Percentiles rank a stretch among this genome's conserved stretches.
Evolutionary conservation across 2,888 invertebrate species (phyloP).

Genomic region (Leptopilina syphax): DNA sequence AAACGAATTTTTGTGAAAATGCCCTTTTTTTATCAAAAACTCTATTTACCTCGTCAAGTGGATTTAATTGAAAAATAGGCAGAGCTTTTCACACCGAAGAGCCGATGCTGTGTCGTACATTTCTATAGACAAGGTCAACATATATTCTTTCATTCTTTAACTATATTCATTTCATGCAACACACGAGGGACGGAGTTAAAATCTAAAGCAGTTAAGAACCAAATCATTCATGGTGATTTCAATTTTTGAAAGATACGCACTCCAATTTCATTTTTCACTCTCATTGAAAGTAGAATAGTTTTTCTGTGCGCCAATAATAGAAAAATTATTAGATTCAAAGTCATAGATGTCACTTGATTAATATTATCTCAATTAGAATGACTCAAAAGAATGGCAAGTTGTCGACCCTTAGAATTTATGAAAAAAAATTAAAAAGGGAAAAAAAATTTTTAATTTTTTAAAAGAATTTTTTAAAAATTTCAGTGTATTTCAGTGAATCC

Average conservation of each 20-base stretch:
- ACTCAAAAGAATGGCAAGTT: too few species aligned
- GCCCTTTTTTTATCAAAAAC: background rate
- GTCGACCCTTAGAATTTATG: too few species aligned
- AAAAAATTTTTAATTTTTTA: too few species aligned
- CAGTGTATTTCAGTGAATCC: too few species aligned
- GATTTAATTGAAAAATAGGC: conserved; percentile 41
- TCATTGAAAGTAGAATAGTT: too few species aligned
- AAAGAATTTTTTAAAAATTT: too few species aligned
- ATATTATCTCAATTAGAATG: too few species aligned
- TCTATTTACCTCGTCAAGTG: background rate
- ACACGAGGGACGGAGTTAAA: conserved; percentile 74
- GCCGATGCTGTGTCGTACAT: conserved; percentile 67
- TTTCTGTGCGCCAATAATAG: too few species aligned
- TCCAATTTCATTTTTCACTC: conserved; percentile 40
- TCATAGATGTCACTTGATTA: too few species aligned
- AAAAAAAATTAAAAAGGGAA: too few species aligned
- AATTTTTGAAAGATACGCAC: conserved; percentile 39
- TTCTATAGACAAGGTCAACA: conserved; percentile 69
- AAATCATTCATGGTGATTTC: conserved; percentile 56
- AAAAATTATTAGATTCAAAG: too few species aligned
- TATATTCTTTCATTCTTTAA: conserved; percentile 58
- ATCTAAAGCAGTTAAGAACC: conserved; percentile 60
- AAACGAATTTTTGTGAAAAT: background rate
- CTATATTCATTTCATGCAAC: conserved; percentile 56
- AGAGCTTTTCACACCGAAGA: conserved; percentile 60